These are phyloP conservation scores for Ascidia mentula DNA, from an alignment of 23 tunicate genomes.

Conservation along the genomic window DNA sequence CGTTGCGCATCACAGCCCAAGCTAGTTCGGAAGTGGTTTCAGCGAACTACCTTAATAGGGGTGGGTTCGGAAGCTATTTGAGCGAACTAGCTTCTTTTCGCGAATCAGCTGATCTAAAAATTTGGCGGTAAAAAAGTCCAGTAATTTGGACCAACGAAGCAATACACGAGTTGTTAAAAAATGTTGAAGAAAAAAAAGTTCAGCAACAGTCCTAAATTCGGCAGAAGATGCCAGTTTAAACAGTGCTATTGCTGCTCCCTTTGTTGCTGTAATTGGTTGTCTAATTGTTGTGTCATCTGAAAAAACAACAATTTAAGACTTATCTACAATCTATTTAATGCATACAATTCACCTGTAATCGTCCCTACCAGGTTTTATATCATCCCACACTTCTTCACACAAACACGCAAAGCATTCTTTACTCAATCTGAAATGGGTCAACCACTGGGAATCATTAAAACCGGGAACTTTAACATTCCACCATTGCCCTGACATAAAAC, in stretches of 20 bases:
- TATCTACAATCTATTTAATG: not conserved
- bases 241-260: not conserved
- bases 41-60: too few species aligned
- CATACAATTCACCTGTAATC: not conserved
- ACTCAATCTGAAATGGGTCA: not conserved
- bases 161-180: too few species aligned
- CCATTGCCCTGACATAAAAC: not conserved
- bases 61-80: too few species aligned
- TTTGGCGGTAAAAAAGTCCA: too few species aligned
- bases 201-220: slow-evolving; percentile 1
- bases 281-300: slow-evolving; percentile 5
- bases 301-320: not conserved
- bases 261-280: not conserved
- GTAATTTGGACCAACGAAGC: too few species aligned
- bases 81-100: too few species aligned
- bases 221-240: slow-evolving; percentile 9
- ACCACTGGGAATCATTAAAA: slow-evolving; percentile 11
- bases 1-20: too few species aligned
- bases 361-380: slow-evolving; percentile 13
- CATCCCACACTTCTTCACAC: not conserved
- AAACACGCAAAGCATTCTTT: not conserved
- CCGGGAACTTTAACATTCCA: not conserved
- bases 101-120: too few species aligned
- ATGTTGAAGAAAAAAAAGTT: too few species aligned
- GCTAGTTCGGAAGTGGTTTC: too few species aligned